Conservation (phyloP, 2,113 vertebrate genomes). For the Aptenodytes forsteri region DNA sequence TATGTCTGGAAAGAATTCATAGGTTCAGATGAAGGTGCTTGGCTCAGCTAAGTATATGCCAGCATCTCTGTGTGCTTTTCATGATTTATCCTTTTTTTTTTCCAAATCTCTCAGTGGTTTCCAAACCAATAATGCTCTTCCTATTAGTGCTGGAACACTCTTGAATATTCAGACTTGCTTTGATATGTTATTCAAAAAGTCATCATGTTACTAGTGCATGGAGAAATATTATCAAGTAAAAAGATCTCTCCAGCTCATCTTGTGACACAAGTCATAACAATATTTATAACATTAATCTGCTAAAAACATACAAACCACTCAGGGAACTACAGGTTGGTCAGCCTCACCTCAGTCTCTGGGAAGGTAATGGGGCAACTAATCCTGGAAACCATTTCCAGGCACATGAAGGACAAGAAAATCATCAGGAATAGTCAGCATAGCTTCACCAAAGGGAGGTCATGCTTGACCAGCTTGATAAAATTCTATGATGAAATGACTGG, state of each 20-base stretch:
- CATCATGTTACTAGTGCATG: background rate
- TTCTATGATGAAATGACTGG: background rate
- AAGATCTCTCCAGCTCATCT: background rate
- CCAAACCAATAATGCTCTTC: background rate
- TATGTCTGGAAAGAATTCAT: background rate
- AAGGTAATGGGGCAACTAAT: background rate
- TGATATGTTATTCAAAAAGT: background rate
- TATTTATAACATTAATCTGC: background rate
- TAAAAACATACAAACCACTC: background rate
- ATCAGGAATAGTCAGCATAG: background rate
- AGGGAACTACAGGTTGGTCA: background rate
- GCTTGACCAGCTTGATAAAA: background rate
- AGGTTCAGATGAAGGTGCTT: background rate
- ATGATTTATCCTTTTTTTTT: fast-evolving
- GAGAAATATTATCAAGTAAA: background rate
- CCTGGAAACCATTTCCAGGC: background rate
- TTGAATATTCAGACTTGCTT: background rate
- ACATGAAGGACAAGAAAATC: background rate
- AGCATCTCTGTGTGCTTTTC: background rate
- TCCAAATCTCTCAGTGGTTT: background rate
- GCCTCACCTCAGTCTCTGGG: background rate
- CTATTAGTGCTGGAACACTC: background rate
- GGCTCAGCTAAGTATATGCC: background rate
- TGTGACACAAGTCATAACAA: background rate
- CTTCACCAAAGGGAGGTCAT: background rate